A percentile compares a stretch with the other conserved stretches of the same genome.
Evolutionary conservation across 2,888 invertebrate genomes (phyloP).

Genomic region (Tipula confusa): DNA sequence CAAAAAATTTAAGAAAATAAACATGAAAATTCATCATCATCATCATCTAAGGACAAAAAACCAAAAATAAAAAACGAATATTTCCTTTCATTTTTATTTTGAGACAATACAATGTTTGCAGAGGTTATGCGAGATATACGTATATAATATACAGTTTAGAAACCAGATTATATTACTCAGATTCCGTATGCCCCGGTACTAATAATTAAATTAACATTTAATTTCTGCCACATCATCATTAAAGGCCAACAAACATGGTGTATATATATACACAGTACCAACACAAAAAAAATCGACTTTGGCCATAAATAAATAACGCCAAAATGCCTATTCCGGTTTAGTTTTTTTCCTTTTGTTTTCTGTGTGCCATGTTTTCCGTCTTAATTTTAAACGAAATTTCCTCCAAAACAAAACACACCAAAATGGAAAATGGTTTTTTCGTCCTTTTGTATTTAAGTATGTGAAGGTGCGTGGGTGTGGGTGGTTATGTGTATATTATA

Average conservation of each 20-base stretch:
- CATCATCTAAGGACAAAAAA: slow-evolving; percentile 1
- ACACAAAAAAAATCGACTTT: not conserved
- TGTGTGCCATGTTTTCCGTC: not conserved
- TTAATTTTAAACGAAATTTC: not conserved
- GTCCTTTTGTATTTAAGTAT: not conserved
- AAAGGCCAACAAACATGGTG: not conserved
- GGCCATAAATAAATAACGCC: not conserved
- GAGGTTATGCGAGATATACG: not conserved
- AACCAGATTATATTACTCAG: not conserved
- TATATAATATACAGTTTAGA: not conserved
- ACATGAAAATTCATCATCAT: slow-evolving; percentile 25
- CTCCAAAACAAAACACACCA: not conserved
- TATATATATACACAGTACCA: too few species aligned
- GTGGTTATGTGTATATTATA: not conserved
- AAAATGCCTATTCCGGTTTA: not conserved
- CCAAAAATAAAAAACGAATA: not conserved
- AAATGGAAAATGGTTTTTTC: not conserved
- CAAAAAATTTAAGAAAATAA: not conserved
- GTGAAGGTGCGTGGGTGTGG: too few species aligned
- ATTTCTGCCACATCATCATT: not conserved
- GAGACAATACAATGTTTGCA: not conserved
- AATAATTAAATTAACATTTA: slow-evolving; percentile 12
- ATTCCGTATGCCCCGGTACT: not conserved
- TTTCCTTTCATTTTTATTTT: not conserved
- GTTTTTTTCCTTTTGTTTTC: not conserved